phyloP scores from a whole-genome alignment of 1,140 invertebrate genomes.

The Diachasma alloeum region DNA sequence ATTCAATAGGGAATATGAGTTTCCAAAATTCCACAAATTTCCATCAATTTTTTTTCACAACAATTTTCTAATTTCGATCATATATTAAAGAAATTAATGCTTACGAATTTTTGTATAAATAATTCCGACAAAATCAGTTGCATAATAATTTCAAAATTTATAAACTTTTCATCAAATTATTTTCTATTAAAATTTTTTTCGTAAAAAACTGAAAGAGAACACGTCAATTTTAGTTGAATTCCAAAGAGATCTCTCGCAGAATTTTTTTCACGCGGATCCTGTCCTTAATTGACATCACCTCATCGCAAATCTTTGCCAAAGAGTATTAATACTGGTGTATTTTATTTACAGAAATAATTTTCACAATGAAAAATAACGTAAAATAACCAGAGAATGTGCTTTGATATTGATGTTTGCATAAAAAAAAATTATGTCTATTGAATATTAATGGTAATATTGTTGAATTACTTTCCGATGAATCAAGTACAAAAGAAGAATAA shows the following conservation, averaged over 20 bases:
- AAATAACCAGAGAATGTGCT: neutral
- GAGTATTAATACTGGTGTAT: conserved; percentile 11
- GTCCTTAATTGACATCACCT: neutral
- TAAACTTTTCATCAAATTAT: too few species aligned
- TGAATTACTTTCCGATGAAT: neutral
- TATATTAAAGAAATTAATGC: too few species aligned
- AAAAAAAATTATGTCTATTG: neutral
- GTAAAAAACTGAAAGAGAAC: too few species aligned
- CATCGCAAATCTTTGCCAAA: neutral
- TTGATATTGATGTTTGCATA: neutral
- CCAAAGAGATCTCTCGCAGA: neutral
- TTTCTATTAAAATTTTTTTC: too few species aligned
- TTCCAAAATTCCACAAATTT: too few species aligned
- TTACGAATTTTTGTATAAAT: too few species aligned
- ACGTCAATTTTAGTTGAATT: neutral
- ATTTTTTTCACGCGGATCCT: neutral
- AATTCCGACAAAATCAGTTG: too few species aligned
- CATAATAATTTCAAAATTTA: too few species aligned
- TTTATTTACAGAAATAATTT: conserved; percentile 11
- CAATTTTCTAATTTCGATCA: too few species aligned
- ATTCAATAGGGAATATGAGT: too few species aligned
- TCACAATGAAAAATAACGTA: neutral
- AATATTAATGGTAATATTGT: neutral
- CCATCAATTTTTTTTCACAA: too few species aligned
- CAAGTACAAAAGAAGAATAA: conserved; percentile 7